Conservation (phyloP, 2,888 invertebrate genomes). For the Nephrotoma flavescens region DNA sequence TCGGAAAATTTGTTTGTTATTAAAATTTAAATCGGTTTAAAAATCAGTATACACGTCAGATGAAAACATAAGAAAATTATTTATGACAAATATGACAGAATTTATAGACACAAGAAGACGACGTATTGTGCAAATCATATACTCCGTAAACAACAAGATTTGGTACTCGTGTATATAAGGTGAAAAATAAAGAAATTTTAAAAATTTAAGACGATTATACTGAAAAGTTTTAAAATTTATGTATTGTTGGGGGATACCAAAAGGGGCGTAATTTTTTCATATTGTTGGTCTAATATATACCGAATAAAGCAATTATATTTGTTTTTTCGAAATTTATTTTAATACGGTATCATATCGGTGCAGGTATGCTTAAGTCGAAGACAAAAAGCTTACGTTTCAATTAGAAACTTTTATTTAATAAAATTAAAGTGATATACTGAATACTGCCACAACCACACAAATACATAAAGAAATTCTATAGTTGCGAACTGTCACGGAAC, state of each 20-base stretch:
- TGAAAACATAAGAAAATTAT: background rate
- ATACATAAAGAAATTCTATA: no score
- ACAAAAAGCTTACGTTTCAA: no score
- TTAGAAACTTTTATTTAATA: no score
- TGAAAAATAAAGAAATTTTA: background rate
- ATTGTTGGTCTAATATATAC: no score
- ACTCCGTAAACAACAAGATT: background rate
- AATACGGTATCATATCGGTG: no score
- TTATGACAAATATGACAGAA: background rate
- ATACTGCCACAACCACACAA: no score
- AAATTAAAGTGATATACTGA: no score
- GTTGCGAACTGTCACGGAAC: no score
- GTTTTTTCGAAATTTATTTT: no score
- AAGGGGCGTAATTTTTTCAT: no score
- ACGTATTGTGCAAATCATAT: background rate
- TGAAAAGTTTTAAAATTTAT: background rate
- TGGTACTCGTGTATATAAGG: background rate
- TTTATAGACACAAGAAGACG: background rate
- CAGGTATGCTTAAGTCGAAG: no score
- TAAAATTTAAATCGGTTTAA: background rate
- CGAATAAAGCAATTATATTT: no score
- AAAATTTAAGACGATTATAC: background rate
- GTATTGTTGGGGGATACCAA: background rate
- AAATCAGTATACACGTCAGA: background rate
- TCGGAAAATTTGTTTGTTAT: background rate